Conservation (phyloP, 2,888 invertebrate species). For the Ametastegia equiseti region DNA sequence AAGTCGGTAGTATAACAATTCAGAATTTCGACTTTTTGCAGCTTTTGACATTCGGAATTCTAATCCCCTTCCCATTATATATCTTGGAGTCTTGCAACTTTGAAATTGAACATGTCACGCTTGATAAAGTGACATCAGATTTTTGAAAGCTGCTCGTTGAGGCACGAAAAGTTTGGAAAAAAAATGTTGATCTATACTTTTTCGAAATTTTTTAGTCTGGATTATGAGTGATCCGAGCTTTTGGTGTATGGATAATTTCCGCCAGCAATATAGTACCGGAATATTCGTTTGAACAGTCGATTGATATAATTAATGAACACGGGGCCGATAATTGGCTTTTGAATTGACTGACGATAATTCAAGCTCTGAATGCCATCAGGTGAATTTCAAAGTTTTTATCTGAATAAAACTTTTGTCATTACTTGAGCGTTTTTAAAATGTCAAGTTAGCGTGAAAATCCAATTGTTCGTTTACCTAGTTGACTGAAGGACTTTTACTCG, state of each 20-base stretch:
- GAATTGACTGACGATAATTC: constrained; percentile 18
- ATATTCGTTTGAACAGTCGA: constrained; percentile 6
- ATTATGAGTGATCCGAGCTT: not conserved
- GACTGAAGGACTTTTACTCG: not conserved
- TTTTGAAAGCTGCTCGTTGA: too few relatives aligned
- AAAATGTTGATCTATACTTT: too few relatives aligned
- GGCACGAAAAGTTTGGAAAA: too few relatives aligned
- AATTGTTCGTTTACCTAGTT: not conserved
- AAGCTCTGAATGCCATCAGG: not conserved
- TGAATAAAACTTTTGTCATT: constrained; percentile 28
- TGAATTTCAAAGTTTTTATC: constrained; percentile 4
- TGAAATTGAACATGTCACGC: too few relatives aligned
- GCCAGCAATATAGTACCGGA: not conserved
- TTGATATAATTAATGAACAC: constrained; percentile 15
- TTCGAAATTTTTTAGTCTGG: not conserved
- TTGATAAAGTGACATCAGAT: too few relatives aligned
- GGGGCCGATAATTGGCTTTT: constrained; percentile 5
- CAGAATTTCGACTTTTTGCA: too few relatives aligned
- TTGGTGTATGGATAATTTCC: not conserved
- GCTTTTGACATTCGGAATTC: too few relatives aligned
- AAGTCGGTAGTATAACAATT: too few relatives aligned
- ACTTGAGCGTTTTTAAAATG: not conserved
- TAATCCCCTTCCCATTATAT: too few relatives aligned
- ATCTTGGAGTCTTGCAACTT: too few relatives aligned
- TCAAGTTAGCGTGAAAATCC: not conserved